Conservation (phyloP, 2,888 invertebrate species). For the Perithous albicinctus region DNA sequence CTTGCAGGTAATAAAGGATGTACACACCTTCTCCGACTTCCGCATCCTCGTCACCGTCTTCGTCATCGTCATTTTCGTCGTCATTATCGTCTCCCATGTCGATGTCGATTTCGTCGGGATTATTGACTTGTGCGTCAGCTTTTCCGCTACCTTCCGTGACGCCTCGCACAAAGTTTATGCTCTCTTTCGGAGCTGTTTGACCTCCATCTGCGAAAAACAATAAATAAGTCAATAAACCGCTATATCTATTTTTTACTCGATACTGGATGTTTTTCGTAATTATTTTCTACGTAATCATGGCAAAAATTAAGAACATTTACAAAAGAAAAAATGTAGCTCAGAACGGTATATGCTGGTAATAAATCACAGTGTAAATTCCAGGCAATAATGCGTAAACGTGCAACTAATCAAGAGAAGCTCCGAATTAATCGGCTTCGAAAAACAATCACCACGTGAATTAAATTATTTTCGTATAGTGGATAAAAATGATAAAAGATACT, state of each 20-base stretch:
- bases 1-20: neutral
- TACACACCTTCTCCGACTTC: conserved; percentile 83
- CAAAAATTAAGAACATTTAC: too few species aligned
- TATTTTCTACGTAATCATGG: too few species aligned
- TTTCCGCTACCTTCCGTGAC: conserved; percentile 92
- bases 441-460: too few species aligned
- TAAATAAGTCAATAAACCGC: neutral
- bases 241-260: neutral
- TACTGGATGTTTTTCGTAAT: neutral
- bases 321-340: too few species aligned
- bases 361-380: too few species aligned
- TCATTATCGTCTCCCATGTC: conserved; percentile 90
- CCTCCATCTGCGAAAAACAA: conserved; percentile 68
- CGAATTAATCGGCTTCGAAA: too few species aligned
- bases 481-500: conserved; percentile 35
- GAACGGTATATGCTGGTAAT: too few species aligned
- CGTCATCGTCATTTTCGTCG: conserved; percentile 86
- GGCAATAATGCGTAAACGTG: too few species aligned
- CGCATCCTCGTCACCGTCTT: conserved; percentile 86
- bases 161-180: conserved; percentile 95
- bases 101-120: conserved; percentile 95
- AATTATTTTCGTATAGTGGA: neutral
- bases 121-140: conserved; percentile 89
- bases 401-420: too few species aligned
- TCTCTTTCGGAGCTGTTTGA: conserved; percentile 83